Conservation (phyloP, 2,888 invertebrate genomes). For the Meteorus colon region DNA sequence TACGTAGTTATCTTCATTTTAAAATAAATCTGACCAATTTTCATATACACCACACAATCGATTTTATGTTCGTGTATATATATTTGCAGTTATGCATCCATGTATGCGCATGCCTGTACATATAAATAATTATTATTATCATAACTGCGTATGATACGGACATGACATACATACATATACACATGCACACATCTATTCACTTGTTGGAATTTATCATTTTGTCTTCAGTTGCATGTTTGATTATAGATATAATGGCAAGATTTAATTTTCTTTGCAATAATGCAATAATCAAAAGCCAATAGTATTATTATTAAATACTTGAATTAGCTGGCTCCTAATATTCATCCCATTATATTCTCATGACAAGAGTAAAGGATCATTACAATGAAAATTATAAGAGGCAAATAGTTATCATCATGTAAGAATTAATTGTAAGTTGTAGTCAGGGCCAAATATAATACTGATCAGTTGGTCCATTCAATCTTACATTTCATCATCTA, state of each 20-base stretch:
- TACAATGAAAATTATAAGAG: neutral
- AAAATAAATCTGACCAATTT: too few species aligned
- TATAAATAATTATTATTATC: neutral
- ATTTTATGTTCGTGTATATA: too few species aligned
- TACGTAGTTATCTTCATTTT: too few species aligned
- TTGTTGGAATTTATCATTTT: neutral
- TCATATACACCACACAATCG: too few species aligned
- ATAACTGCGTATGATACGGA: neutral
- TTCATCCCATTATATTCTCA: too few species aligned
- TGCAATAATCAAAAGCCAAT: too few species aligned
- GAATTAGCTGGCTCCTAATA: too few species aligned
- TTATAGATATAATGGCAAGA: too few species aligned
- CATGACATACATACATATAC: neutral
- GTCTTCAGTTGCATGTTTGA: too few species aligned
- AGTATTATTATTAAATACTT: too few species aligned
- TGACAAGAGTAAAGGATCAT: slow-evolving; percentile 27
- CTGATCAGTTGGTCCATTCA: neutral
- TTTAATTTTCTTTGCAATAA: too few species aligned
- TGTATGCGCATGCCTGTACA: neutral
- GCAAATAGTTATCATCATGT: neutral
- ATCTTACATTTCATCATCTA: neutral
- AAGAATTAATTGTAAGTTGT: neutral
- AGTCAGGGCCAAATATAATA: neutral
- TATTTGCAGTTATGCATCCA: neutral
- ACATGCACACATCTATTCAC: neutral